Evolutionary conservation across 2,797 vertebrate species (phyloP).

Genomic region (Sebastes cheni): DNA sequence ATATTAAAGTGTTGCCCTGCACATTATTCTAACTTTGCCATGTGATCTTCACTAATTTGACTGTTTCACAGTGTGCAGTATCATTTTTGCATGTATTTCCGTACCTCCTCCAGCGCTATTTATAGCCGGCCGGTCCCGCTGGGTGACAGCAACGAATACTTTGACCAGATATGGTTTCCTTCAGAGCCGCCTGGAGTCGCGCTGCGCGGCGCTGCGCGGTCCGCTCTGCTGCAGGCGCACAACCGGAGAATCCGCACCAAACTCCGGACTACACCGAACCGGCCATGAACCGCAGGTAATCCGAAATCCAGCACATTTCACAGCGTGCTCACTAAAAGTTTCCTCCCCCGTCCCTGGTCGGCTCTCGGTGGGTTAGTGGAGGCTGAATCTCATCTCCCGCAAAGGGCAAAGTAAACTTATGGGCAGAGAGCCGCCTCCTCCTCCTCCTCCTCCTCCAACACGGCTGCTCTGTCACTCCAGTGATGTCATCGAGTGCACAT

Average conservation of each 20-base stretch:
- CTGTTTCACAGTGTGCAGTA: conserved; percentile 6
- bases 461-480: conserved; percentile 76
- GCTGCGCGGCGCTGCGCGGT: conserved; percentile 38
- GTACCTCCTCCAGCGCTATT: conserved; percentile 87
- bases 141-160: conserved; percentile 89
- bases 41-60: background rate
- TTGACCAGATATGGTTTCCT: conserved; percentile 93
- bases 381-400: conserved; percentile 66
- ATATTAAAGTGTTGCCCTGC: background rate
- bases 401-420: conserved; percentile 73
- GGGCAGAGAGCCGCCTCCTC: conserved; percentile 45
- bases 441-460: conserved; percentile 14
- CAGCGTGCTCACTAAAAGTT: background rate
- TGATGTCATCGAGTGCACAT: conserved; percentile 62
- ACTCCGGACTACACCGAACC: background rate
- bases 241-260: conserved; percentile 8
- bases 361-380: conserved; percentile 9
- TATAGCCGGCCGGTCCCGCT: conserved; percentile 85
- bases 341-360: conserved; percentile 14
- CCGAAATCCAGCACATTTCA: conserved; percentile 24
- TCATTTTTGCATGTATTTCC: conserved; percentile 68
- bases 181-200: conserved; percentile 72
- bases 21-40: no score
- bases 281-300: conserved; percentile 44
- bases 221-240: conserved; percentile 38